A percentile compares a stretch with the other conserved stretches of the same genome.
Conservation (phyloP, 2,888 invertebrate genomes). For the Melinaea menophilus region DNA sequence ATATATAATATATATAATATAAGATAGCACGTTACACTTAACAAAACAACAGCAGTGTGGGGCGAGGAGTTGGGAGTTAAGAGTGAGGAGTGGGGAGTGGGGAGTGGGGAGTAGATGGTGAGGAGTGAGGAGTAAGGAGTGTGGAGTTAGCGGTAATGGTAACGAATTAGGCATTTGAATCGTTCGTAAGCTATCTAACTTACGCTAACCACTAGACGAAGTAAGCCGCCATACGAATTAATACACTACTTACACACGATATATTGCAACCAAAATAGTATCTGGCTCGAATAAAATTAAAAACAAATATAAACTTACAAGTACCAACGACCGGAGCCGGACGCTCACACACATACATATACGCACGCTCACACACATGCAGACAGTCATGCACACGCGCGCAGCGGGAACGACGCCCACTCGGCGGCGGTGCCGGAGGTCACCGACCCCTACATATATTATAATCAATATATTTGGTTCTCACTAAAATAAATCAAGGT, state of each 20-base stretch:
- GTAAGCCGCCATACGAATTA: constrained; percentile 13
- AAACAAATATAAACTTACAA: constrained; percentile 37
- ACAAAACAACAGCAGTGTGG: neutral
- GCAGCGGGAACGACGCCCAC: neutral
- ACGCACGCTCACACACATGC: constrained; percentile 2
- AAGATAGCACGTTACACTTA: constrained; percentile 22
- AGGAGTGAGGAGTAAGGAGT: neutral
- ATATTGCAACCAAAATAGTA: constrained; percentile 53
- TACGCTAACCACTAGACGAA: constrained; percentile 20
- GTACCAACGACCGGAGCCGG: constrained; percentile 20
- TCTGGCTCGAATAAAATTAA: constrained; percentile 62
- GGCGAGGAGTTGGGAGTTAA: neutral
- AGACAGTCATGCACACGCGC: constrained; percentile 1
- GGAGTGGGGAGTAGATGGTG: neutral
- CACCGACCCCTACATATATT: constrained; percentile 18
- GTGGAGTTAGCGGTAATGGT: neutral
- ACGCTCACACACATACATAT: constrained; percentile 24
- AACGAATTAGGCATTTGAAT: constrained; percentile 1
- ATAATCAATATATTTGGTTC: constrained; percentile 64
- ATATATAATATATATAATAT: constrained; percentile 15
- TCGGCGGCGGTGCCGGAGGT: constrained; percentile 4
- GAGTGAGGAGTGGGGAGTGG: neutral
- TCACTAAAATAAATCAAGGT: constrained; percentile 53
- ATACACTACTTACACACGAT: constrained; percentile 20
- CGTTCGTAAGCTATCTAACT: constrained; percentile 13